Percentiles rank a stretch among this genome's conserved stretches.
Conservation (phyloP, 2,888 invertebrate genomes). For the Cynaeus angustus region DNA sequence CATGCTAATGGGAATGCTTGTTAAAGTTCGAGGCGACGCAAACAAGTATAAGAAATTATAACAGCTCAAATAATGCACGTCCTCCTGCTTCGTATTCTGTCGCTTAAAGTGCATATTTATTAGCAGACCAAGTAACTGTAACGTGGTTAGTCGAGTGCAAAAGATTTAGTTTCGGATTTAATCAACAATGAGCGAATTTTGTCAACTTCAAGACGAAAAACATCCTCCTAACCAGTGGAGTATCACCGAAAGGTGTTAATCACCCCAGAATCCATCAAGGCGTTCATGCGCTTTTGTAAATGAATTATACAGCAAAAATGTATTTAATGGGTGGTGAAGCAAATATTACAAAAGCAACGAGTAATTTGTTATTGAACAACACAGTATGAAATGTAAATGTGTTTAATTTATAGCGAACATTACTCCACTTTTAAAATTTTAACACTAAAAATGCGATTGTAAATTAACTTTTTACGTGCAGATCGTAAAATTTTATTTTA, state of each 20-base stretch:
- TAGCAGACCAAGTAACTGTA: conserved; percentile 7
- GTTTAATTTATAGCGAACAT: too few species aligned
- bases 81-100: not conserved
- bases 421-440: too few species aligned
- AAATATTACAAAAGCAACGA: too few species aligned
- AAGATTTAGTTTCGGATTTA: not conserved
- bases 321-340: too few species aligned
- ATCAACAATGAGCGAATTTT: not conserved
- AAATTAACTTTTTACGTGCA: too few species aligned
- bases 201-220: conserved; percentile 1
- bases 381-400: too few species aligned
- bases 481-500: too few species aligned
- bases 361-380: too few species aligned
- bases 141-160: conserved; percentile 4
- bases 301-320: not conserved
- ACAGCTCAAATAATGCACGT: conserved; percentile 12
- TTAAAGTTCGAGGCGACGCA: conserved; percentile 22
- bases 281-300: not conserved
- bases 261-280: too few species aligned
- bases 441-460: too few species aligned
- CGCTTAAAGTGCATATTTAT: conserved; percentile 9
- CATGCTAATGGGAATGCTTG: conserved; percentile 25
- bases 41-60: conserved; percentile 7
- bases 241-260: too few species aligned
- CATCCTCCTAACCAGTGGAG: not conserved